Evolutionary conservation across 2,797 vertebrate species (phyloP).

Genomic region (Manis crassicaudata): DNA sequence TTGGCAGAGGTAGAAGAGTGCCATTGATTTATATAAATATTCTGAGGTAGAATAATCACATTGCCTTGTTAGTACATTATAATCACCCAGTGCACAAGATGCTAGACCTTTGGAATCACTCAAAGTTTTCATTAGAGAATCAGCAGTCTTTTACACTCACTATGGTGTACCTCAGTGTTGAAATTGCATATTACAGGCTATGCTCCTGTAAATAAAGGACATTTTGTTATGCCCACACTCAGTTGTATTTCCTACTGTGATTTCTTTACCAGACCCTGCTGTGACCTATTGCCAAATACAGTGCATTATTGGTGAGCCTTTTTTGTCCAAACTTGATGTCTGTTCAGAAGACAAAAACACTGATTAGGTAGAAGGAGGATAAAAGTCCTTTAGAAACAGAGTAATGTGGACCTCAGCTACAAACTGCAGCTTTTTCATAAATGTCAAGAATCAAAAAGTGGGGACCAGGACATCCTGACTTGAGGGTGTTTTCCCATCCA

Average conservation of each 20-base stretch:
- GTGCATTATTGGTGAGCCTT: slow-evolving; percentile 61
- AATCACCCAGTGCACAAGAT: slow-evolving; percentile 73
- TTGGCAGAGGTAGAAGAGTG: slow-evolving; percentile 60
- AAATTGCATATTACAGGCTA: slow-evolving; percentile 78
- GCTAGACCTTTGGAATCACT: slow-evolving; percentile 76
- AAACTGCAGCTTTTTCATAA: slow-evolving; percentile 60
- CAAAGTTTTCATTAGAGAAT: slow-evolving; percentile 77
- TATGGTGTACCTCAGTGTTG: slow-evolving; percentile 55
- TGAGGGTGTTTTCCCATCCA: slow-evolving; percentile 19
- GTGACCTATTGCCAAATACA: slow-evolving; percentile 77
- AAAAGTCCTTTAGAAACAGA: slow-evolving; percentile 68
- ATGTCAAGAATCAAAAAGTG: neutral
- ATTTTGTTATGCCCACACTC: slow-evolving; percentile 74
- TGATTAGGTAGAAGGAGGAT: slow-evolving; percentile 66
- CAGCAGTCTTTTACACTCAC: slow-evolving; percentile 71
- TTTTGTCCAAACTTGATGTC: slow-evolving; percentile 57
- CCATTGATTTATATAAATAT: slow-evolving; percentile 68
- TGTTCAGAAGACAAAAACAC: slow-evolving; percentile 72
- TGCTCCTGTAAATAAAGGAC: slow-evolving; percentile 77
- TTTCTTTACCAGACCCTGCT: slow-evolving; percentile 74
- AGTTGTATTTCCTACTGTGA: slow-evolving; percentile 70
- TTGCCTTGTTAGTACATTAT: slow-evolving; percentile 73
- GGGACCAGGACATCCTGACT: slow-evolving; percentile 28
- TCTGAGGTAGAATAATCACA: slow-evolving; percentile 65
- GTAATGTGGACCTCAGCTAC: slow-evolving; percentile 19